Conservation (phyloP, 2,888 invertebrate species). For the Dorcus hopei region DNA sequence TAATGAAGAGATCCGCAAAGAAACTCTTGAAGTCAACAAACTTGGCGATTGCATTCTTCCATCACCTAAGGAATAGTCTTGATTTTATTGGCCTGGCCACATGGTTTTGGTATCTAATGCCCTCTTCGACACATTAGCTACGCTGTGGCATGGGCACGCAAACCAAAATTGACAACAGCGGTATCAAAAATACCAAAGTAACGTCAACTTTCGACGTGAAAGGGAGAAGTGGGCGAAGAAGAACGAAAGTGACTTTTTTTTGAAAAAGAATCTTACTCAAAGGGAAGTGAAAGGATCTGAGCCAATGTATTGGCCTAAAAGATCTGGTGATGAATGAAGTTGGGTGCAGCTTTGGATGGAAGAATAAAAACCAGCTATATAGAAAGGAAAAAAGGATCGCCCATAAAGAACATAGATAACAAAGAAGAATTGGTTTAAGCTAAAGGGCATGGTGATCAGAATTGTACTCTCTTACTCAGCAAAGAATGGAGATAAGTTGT, state of each 20-base stretch:
- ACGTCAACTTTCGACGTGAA: conserved; percentile 80
- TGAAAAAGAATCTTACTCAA: too few relatives aligned
- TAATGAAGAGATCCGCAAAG: conserved; percentile 68
- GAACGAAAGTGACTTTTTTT: conserved; percentile 81
- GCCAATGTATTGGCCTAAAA: too few relatives aligned
- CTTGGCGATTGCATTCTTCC: conserved; percentile 67
- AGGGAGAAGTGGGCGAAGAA: conserved; percentile 81
- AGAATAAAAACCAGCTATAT: too few relatives aligned
- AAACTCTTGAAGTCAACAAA: conserved; percentile 76
- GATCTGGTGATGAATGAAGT: too few relatives aligned
- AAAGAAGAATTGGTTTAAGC: too few relatives aligned
- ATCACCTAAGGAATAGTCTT: conserved; percentile 90
- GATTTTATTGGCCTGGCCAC: conserved; percentile 90
- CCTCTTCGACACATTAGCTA: conserved; percentile 92
- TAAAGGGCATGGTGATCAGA: too few relatives aligned
- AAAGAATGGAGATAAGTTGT: too few relatives aligned
- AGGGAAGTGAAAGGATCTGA: too few relatives aligned
- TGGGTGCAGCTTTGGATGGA: too few relatives aligned
- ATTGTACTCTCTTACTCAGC: too few relatives aligned
- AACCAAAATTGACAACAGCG: conserved; percentile 79
- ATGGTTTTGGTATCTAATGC: conserved; percentile 55
- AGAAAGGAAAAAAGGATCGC: too few relatives aligned
- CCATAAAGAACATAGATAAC: too few relatives aligned
- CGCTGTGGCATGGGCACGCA: conserved; percentile 93
- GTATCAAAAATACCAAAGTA: conserved; percentile 76